Conservation (phyloP, 2,888 invertebrate species). For the Lysandra coridon region DNA sequence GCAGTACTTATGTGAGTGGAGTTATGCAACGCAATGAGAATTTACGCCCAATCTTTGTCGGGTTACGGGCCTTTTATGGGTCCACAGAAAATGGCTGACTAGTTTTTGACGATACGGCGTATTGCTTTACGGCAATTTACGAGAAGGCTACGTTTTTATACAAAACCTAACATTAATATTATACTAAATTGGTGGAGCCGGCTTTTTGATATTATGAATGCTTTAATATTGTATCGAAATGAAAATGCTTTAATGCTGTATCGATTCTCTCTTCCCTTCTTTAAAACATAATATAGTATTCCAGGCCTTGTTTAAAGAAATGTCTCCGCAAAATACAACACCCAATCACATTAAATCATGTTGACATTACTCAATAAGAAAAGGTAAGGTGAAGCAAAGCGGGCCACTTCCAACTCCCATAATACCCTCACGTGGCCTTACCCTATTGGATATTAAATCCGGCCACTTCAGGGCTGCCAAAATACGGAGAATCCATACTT, state of each 20-base stretch:
- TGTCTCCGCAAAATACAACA: not conserved
- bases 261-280: no score
- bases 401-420: slow-evolving; percentile 35
- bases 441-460: slow-evolving; percentile 30
- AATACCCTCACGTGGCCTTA: slow-evolving; percentile 35
- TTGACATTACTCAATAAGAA: slow-evolving; percentile 3
- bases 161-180: not conserved
- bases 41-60: slow-evolving; percentile 1
- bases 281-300: no score
- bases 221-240: no score
- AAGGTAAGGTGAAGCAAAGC: slow-evolving; percentile 33
- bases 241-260: no score
- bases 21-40: not conserved
- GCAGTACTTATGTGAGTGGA: slow-evolving; percentile 1
- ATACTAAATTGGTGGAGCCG: no score
- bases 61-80: not conserved
- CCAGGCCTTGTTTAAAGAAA: not conserved
- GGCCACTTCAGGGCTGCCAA: slow-evolving; percentile 2
- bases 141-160: not conserved
- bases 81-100: not conserved
- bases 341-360: not conserved
- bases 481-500: not conserved
- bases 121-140: not conserved
- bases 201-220: no score
- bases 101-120: not conserved